phyloP scores from a whole-genome alignment of 2,888 invertebrate species.

The Brachyptera risi region DNA sequence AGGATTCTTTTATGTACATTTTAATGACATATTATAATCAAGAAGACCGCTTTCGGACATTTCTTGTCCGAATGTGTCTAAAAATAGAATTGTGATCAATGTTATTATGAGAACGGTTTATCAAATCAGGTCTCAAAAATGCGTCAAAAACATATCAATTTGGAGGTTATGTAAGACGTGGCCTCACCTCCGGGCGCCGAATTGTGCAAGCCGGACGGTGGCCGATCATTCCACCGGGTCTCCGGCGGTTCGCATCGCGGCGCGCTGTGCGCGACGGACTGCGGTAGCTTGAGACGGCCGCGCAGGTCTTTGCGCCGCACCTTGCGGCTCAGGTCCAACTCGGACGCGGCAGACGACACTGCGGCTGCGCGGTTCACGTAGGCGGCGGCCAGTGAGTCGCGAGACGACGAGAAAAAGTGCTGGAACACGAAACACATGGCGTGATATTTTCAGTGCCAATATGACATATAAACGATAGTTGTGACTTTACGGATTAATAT shows the following conservation, averaged over 20 bases:
- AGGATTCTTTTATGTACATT: too few species aligned
- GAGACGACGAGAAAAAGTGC: slow-evolving; percentile 65
- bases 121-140: too few species aligned
- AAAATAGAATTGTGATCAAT: too few species aligned
- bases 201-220: slow-evolving; percentile 13
- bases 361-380: slow-evolving; percentile 61
- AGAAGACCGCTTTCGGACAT: too few species aligned
- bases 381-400: slow-evolving; percentile 68
- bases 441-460: too few species aligned
- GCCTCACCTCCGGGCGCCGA: slow-evolving; percentile 24
- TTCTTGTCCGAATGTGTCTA: too few species aligned
- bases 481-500: too few species aligned
- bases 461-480: too few species aligned
- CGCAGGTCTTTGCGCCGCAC: slow-evolving; percentile 60
- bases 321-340: slow-evolving; percentile 71
- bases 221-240: neutral
- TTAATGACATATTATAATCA: too few species aligned
- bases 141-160: too few species aligned
- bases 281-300: slow-evolving; percentile 60
- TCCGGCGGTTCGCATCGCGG: neutral
- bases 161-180: too few species aligned
- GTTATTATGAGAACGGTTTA: too few species aligned
- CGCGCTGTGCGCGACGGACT: slow-evolving; percentile 54
- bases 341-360: slow-evolving; percentile 64
- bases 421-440: slow-evolving; percentile 43